phyloP scores from a whole-genome alignment of 1,140 invertebrate species.

The Phenacoccus solenopsis region DNA sequence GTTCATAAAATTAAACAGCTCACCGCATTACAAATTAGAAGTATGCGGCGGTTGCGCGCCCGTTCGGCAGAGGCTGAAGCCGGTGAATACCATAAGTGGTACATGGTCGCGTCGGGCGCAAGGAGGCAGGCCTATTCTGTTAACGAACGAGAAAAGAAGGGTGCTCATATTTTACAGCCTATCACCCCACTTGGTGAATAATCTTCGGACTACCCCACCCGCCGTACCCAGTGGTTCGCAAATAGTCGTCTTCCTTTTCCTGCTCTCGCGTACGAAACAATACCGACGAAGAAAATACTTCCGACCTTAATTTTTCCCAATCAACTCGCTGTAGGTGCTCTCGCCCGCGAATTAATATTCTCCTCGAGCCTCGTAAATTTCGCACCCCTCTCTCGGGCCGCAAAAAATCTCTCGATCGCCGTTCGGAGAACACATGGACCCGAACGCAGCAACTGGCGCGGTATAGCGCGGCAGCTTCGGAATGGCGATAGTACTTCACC shows the following conservation, averaged over 20 bases:
- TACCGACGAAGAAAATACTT: no score
- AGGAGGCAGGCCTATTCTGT: background rate
- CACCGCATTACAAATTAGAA: slow-evolving; percentile 17
- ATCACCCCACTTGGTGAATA: background rate
- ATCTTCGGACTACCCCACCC: background rate
- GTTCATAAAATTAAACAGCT: slow-evolving; percentile 18
- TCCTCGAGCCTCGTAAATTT: background rate
- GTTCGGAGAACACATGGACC: slow-evolving; percentile 10
- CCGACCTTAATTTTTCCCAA: no score
- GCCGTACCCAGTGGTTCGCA: background rate
- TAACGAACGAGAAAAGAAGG: slow-evolving; percentile 4
- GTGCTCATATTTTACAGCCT: background rate
- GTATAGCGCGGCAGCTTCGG: background rate
- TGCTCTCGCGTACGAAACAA: no score
- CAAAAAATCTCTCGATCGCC: no score
- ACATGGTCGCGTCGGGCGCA: background rate
- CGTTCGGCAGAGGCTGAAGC: background rate
- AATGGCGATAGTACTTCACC: slow-evolving; percentile 17
- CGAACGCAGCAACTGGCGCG: background rate
- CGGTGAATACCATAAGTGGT: slow-evolving; percentile 1
- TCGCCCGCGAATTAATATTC: no score
- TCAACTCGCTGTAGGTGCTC: no score
- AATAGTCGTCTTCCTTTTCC: no score
- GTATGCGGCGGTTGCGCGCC: background rate
- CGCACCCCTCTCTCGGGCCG: no score